Base-by-base conservation (phyloP, 2,888 invertebrate genomes). In the Zele albiditarsus region DNA sequence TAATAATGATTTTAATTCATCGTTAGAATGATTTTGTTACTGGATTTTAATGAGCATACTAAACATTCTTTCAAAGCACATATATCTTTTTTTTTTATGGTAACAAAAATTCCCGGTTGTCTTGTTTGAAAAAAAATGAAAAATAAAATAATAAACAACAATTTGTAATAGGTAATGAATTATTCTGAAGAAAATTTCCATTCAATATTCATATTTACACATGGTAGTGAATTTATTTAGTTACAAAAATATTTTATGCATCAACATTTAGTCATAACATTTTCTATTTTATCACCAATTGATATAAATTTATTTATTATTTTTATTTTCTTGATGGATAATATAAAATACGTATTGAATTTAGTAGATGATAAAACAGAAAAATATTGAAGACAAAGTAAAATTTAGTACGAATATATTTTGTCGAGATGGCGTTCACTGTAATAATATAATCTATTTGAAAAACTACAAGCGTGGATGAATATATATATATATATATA, bases 1-100 rank as follows among this genome's bases (percentile, higher is more conserved):
- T 42, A 31, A 60, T 33, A 42, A 42, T 42, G 1, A 73, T 60
- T 71, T 58, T 38, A 33, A 60, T 71, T 66, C 60, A 31, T 65
- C 60, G 49, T 49, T 31, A 28, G 42, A 33, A 53, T 53, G 20
- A 53, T 53, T 53, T 53, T 8, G 53, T 53, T 53, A 23, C 53
- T 8, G 20, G 6, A 23, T 53, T 53, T 53, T 53, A 53, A 53
- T 23, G 20, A 20, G n/a, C 20, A 53, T 53, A 8, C n/a, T 5
- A 1, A 53, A 53, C 23, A 20, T 53, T 53, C 5, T 53, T 38
- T 53, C 6, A 53, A 53, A 53, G 2, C 10, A 20, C 8, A n/a
- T 46, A 23, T 8, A 12, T 12, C 4, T 8, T 31, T 31, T 38
- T 8, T 6, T 38, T 38, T 38, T 38, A 38, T 12, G 12, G 0